These are phyloP conservation scores for Phaethornis superciliosus DNA, from an alignment of 2,113 vertebrate species.

Conservation along the genomic window DNA sequence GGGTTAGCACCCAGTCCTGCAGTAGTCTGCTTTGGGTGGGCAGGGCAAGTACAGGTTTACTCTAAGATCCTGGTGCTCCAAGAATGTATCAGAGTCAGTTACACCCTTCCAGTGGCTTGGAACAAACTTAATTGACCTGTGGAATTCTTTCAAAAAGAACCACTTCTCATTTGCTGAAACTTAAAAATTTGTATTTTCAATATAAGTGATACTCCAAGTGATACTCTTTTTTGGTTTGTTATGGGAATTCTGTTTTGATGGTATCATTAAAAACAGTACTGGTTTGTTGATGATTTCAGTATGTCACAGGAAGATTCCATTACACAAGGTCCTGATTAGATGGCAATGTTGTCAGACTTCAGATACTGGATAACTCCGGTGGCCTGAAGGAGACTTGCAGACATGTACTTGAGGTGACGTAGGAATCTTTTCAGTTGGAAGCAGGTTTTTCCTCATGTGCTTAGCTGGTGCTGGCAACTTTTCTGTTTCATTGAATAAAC, in stretches of 20 bases:
- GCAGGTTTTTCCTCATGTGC: background rate
- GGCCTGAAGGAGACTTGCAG: background rate
- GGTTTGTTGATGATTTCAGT: background rate
- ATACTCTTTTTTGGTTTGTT: background rate
- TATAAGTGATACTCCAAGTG: accelerated
- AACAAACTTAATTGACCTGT: background rate
- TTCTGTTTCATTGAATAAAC: background rate
- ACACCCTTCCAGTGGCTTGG: background rate
- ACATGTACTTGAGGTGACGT: background rate
- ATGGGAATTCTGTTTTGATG: background rate
- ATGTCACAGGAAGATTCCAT: background rate
- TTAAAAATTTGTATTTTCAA: background rate
- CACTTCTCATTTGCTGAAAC: background rate
- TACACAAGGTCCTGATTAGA: background rate
- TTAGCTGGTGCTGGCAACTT: background rate
- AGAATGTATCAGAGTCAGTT: background rate
- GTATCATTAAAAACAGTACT: background rate
- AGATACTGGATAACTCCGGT: background rate
- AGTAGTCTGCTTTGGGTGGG: background rate
- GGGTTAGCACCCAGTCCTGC: background rate
- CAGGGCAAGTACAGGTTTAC: background rate
- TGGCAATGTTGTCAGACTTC: background rate
- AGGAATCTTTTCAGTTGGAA: background rate
- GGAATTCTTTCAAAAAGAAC: background rate
- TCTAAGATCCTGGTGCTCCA: accelerated